Evolutionary conservation across 2,888 invertebrate species (phyloP).

Genomic region (Erpobdella octoculata): DNA sequence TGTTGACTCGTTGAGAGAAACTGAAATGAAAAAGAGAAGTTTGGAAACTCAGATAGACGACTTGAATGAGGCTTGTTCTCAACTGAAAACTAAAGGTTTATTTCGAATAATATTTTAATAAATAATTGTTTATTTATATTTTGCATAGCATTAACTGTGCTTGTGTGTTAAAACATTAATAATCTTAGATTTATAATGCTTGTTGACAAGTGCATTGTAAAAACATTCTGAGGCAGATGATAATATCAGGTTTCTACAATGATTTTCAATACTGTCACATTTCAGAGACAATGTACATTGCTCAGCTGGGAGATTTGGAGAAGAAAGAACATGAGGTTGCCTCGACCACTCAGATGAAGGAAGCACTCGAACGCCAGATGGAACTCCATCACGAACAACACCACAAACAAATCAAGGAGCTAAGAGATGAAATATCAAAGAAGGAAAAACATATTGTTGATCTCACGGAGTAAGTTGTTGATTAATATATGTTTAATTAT

Average conservation of each 20-base stretch:
- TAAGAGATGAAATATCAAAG: conserved; percentile 87
- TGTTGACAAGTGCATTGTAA: too few relatives aligned
- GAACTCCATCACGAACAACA: conserved; percentile 84
- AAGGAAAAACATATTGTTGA: conserved; percentile 83
- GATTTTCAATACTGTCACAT: too few relatives aligned
- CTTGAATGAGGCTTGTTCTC: conserved; percentile 84
- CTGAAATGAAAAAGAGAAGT: conserved; percentile 82
- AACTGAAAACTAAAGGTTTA: conserved; percentile 63
- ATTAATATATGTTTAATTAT: neutral
- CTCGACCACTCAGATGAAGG: conserved; percentile 57
- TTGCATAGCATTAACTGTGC: too few relatives aligned
- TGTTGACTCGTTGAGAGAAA: conserved; percentile 86
- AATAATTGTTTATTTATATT: too few relatives aligned
- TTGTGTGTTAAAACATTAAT: too few relatives aligned
- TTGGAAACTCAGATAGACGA: conserved; percentile 88
- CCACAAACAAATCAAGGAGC: conserved; percentile 79
- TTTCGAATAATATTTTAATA: neutral
- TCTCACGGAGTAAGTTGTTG: conserved; percentile 75
- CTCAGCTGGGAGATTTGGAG: conserved; percentile 41
- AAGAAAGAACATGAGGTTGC: conserved; percentile 48
- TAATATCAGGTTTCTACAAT: too few relatives aligned
- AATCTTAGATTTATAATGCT: too few relatives aligned
- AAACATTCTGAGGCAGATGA: too few relatives aligned
- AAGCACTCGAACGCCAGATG: conserved; percentile 86
- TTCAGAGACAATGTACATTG: conserved; percentile 56